These are phyloP conservation scores for Chelonia mydas DNA, from an alignment of 2,797 vertebrate genomes.

Conservation along the genomic window DNA sequence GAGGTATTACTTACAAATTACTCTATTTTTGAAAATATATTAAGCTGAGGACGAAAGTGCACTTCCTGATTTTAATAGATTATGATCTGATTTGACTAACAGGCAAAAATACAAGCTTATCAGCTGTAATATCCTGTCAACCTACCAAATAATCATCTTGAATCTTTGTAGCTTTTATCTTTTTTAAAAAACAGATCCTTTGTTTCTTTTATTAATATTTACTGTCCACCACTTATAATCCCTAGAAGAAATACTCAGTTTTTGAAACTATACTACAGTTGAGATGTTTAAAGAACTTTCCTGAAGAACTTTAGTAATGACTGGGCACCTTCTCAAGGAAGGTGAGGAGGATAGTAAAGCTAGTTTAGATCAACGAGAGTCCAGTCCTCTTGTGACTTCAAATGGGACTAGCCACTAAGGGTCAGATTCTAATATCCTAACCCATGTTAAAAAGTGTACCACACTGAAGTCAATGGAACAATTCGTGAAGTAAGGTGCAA, in stretches of 20 bases:
- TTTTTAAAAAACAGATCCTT: background rate
- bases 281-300: background rate
- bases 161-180: background rate
- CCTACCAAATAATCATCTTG: background rate
- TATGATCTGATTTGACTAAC: background rate
- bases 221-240: background rate
- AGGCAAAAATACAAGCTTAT: slow-evolving; percentile 38
- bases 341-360: background rate
- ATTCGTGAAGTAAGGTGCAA: background rate
- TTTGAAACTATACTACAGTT: background rate
- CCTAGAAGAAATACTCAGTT: accelerated
- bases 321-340: background rate
- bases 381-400: background rate
- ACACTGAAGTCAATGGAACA: background rate
- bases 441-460: accelerated
- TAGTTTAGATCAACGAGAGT: background rate
- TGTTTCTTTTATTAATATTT: background rate
- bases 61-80: slow-evolving; percentile 46
- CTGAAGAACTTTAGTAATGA: background rate
- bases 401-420: background rate
- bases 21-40: background rate
- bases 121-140: slow-evolving; percentile 47
- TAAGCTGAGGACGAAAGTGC: slow-evolving; percentile 22
- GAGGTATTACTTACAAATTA: background rate
- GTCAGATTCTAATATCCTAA: background rate